Percentiles rank a stretch among this genome's conserved stretches.
These are phyloP conservation scores for Trichoplusia ni DNA, from an alignment of 1,140 invertebrate species.

Conservation along the genomic window DNA sequence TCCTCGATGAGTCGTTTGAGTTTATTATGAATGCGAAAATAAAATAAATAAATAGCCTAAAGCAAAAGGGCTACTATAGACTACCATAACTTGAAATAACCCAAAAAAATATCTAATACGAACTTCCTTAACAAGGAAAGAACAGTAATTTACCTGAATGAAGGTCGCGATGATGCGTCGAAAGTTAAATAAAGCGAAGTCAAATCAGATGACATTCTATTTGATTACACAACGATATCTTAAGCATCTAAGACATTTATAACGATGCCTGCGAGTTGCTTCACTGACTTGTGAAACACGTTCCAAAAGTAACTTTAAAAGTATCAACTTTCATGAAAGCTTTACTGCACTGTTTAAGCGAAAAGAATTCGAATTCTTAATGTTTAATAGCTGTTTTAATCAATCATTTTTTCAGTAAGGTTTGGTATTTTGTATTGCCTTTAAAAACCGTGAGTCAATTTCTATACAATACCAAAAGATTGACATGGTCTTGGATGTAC, in stretches of 20 bases:
- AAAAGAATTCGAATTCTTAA: too few species aligned
- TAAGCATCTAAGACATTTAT: slow-evolving; percentile 61
- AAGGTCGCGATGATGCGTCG: not conserved
- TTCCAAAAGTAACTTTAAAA: not conserved
- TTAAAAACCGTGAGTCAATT: too few species aligned
- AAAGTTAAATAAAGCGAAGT: not conserved
- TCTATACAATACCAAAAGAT: too few species aligned
- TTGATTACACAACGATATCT: slow-evolving; percentile 63
- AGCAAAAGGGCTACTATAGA: too few species aligned
- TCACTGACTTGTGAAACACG: slow-evolving; percentile 9
- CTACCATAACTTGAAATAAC: too few species aligned
- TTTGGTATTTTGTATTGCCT: too few species aligned
- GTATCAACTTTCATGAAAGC: not conserved
- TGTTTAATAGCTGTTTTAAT: too few species aligned
- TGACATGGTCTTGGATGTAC: too few species aligned
- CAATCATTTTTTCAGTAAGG: too few species aligned
- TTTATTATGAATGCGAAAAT: not conserved
- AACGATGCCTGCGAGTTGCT: slow-evolving; percentile 30
- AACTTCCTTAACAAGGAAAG: not conserved
- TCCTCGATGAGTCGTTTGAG: not conserved
- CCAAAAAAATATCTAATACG: too few species aligned
- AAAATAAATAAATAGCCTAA: not conserved
- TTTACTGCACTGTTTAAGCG: slow-evolving; percentile 6
- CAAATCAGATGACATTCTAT: slow-evolving; percentile 50
- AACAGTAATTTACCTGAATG: not conserved